Percentiles rank a stretch among this genome's conserved stretches.
These are phyloP conservation scores for Nothoprocta pentlandii DNA, from an alignment of 2,113 vertebrate genomes.

Conservation along the genomic window DNA sequence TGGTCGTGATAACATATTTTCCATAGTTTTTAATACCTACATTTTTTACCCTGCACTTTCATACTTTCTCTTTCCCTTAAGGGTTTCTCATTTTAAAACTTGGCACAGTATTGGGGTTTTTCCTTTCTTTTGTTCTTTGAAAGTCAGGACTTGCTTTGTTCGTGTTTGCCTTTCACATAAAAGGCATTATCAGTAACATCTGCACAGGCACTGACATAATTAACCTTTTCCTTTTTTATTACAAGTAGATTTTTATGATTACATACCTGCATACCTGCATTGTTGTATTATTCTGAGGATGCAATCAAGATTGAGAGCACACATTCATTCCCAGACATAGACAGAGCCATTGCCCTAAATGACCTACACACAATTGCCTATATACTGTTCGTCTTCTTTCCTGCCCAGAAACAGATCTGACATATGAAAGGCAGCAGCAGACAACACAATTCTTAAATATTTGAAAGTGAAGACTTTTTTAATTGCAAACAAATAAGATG, in stretches of 20 bases:
- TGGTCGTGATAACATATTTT: background rate
- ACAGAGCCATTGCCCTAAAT: background rate
- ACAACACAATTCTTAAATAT: background rate
- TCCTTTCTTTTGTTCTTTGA: background rate
- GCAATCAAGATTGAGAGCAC: background rate
- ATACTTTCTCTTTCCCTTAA: background rate
- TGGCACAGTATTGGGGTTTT: background rate
- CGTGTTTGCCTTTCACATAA: background rate
- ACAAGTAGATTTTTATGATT: background rate
- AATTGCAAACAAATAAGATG: background rate
- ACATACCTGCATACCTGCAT: background rate
- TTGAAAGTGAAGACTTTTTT: background rate
- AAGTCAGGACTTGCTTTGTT: conserved; percentile 25
- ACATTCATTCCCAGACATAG: background rate
- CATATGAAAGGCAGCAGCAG: background rate
- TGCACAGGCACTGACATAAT: background rate
- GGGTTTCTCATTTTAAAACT: background rate
- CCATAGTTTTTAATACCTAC: background rate
- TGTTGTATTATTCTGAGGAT: background rate
- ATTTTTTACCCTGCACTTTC: background rate
- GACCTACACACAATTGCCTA: background rate
- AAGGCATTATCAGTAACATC: conserved; percentile 4
- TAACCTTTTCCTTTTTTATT: conserved; percentile 11
- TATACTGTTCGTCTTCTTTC: background rate
- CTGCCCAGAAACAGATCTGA: background rate